Evolutionary conservation across 2,888 invertebrate species (phyloP), one percentile per base, ranked within the genome.

Genomic region (Galerucella pusilla): DNA sequence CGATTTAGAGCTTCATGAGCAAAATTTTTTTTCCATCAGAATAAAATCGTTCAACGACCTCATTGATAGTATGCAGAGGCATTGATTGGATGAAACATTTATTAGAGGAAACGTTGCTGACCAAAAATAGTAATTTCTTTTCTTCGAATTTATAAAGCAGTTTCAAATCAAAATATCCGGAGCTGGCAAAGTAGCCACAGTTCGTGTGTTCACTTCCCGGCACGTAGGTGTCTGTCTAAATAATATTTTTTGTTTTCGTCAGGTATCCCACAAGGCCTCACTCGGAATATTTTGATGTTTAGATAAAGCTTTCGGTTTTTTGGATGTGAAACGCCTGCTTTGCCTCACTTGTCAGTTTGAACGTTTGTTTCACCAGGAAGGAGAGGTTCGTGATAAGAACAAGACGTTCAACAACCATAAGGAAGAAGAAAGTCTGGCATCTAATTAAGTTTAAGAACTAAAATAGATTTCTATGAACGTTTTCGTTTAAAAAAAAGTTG

Each of bases 151-250:
- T n/a, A n/a, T n/a, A 28, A 35, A 61, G 20, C 20, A 20, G 11
- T 12, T 20, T 20, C 4, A 42, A 16, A 25, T 46, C 9, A 14
- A 28, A 67, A 49, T 67, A 6, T 67, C 14, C 20, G 46, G 25
- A 14, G 7, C n/a, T 52, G 68, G 2, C 46, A 68, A 59, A 14
- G 11, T 42, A 68, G 42, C 28, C 68, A 68, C 57, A 1, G 28
- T 42, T 11, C 35, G 11, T n/a, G 12, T 64, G 16, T 61, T 60
- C 59, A 69, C 46, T 60, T 69, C 49, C 69, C 61, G 28, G 28
- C 61, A 69, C 61, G 69, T 69, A 69, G 69, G 69, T 69, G 69
- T 69, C 61, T 69, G 69, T 61, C 61, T 69, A 12, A 49, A 61
- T 68, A 12, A 42, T 57, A 59, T 61, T 69, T 60, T 69, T 69